A percentile compares a stretch with the other conserved stretches of the same genome.
Evolutionary conservation across 2,113 vertebrate genomes (phyloP).

Genomic region (Marmota flaviventris): DNA sequence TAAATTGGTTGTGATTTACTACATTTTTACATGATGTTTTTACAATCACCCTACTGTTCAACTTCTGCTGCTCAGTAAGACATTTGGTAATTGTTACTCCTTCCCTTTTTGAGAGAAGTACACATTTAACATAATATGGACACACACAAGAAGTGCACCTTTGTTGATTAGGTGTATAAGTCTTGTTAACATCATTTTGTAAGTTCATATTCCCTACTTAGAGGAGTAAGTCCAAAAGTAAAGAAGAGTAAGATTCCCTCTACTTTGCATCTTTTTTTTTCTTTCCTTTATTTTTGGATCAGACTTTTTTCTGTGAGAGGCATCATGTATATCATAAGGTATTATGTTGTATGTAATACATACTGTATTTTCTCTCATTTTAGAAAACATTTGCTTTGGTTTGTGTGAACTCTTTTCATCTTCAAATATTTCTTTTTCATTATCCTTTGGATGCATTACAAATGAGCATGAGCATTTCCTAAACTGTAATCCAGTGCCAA

Average conservation of each 20-base stretch:
- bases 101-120: not conserved
- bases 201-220: not conserved
- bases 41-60: not conserved
- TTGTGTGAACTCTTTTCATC: slow-evolving; percentile 10
- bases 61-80: not conserved
- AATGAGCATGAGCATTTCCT: slow-evolving; percentile 35
- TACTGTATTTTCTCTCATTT: not conserved
- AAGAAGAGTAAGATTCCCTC: not conserved
- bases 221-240: not conserved
- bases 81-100: not conserved
- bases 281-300: not conserved
- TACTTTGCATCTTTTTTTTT: not conserved
- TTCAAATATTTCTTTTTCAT: slow-evolving; percentile 42
- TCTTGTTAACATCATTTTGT: not conserved
- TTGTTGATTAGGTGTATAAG: not conserved
- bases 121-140: not conserved
- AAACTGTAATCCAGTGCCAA: slow-evolving; percentile 58
- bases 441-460: slow-evolving; percentile 7
- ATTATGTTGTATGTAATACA: not conserved
- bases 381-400: slow-evolving; percentile 44
- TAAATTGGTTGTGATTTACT: not conserved
- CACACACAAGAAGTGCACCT: not conserved
- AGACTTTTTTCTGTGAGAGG: not conserved
- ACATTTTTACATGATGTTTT: not conserved
- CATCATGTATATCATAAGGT: not conserved